These are phyloP conservation scores for Xanthorhoe spadicearia DNA, from an alignment of 2,888 invertebrate species.

Conservation along the genomic window DNA sequence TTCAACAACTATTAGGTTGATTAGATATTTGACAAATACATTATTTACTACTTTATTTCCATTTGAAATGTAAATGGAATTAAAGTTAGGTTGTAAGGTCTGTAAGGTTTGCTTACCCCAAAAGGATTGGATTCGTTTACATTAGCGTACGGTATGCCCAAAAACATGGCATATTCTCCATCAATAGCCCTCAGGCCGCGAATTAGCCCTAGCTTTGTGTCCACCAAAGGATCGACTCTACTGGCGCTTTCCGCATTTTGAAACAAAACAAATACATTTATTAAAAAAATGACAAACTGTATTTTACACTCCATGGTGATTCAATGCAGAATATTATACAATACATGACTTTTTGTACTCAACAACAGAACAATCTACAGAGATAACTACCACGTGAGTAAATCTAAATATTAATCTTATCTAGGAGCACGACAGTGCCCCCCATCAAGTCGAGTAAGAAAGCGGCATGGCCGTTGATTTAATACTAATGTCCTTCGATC, in stretches of 20 bases:
- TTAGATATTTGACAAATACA: neutral
- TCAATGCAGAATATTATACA: neutral
- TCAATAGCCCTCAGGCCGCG: conserved; percentile 39
- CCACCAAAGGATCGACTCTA: conserved; percentile 45
- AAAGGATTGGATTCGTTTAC: conserved; percentile 45
- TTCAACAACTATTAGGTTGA: neutral
- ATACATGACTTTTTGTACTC: neutral
- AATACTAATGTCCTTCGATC: no score
- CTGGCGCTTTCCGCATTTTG: conserved; percentile 23
- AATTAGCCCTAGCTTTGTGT: conserved; percentile 43
- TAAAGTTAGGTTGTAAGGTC: neutral
- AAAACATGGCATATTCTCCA: conserved; percentile 44
- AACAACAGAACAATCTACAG: neutral
- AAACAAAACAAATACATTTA: conserved; percentile 8
- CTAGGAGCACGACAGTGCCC: no score
- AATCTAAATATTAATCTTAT: conserved; percentile 10
- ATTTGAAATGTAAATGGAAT: no score
- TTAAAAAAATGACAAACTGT: conserved; percentile 7
- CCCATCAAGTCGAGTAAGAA: no score
- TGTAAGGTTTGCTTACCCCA: conserved; percentile 40
- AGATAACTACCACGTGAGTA: conserved; percentile 14
- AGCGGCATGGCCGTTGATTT: no score
- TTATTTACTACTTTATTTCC: no score
- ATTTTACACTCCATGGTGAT: conserved; percentile 15
- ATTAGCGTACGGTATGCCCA: conserved; percentile 51